phyloP scores from a whole-genome alignment of 2,113 vertebrate genomes.

The Podocnemis expansa region DNA sequence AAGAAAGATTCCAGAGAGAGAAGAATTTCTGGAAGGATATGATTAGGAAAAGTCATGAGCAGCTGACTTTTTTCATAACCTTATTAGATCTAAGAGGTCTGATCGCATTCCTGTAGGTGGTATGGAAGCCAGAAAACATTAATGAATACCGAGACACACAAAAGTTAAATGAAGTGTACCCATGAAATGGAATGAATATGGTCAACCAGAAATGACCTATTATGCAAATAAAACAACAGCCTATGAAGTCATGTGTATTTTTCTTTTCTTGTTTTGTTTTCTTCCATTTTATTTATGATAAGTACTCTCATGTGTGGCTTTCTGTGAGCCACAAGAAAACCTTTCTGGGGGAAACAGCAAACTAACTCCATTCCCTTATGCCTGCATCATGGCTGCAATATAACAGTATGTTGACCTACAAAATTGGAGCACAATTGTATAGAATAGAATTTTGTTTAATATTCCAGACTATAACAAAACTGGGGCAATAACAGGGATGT shows the following conservation, averaged over 20 bases:
- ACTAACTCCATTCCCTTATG: background rate
- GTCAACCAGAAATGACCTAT: background rate
- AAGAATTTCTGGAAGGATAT: background rate
- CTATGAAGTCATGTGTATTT: background rate
- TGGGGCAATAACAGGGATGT: background rate
- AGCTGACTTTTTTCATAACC: background rate
- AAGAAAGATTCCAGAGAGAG: slow-evolving; percentile 78
- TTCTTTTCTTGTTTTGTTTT: background rate
- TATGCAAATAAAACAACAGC: background rate
- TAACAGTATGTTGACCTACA: background rate
- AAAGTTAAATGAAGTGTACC: slow-evolving; percentile 2
- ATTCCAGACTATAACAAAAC: background rate
- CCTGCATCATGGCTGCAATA: background rate
- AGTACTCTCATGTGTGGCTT: background rate
- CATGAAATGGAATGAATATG: background rate
- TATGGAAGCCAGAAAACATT: background rate
- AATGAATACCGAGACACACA: background rate
- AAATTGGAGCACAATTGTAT: background rate
- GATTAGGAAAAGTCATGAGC: background rate
- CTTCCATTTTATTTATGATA: background rate
- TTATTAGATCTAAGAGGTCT: background rate
- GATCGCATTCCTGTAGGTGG: background rate
- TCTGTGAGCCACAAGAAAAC: background rate
- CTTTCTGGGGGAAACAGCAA: background rate
- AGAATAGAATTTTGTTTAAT: background rate